A percentile compares a stretch with the other conserved stretches of the same genome.
Evolutionary conservation across 2,888 invertebrate species (phyloP).

Genomic region (Limnephilus lunatus): DNA sequence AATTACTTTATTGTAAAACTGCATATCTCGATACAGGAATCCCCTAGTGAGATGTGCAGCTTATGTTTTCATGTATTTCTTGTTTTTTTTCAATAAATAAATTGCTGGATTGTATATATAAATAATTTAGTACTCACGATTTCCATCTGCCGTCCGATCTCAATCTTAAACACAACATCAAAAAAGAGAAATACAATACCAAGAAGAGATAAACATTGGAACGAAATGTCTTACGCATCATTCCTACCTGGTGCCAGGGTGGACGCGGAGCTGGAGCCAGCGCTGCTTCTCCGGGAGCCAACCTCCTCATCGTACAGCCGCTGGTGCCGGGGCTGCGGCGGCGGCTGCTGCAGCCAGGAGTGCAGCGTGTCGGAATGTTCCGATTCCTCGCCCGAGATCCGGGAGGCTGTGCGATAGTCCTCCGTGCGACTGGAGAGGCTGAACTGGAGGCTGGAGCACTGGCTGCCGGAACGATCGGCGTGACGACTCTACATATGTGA

Average conservation of each 20-base stretch:
- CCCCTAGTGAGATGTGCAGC: too few species aligned
- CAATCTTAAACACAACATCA: constrained; percentile 42
- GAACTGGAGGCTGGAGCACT: constrained; percentile 62
- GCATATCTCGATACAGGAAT: too few species aligned
- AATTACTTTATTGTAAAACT: too few species aligned
- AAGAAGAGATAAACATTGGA: constrained; percentile 71
- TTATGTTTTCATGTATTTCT: too few species aligned
- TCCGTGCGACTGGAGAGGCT: constrained; percentile 62
- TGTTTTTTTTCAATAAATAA: background rate
- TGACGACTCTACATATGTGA: constrained; percentile 61
- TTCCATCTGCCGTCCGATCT: constrained; percentile 9
- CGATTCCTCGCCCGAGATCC: constrained; percentile 55
- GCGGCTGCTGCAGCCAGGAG: constrained; percentile 47
- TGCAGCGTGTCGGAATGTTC: constrained; percentile 57
- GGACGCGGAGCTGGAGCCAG: constrained; percentile 61
- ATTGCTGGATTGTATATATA: background rate
- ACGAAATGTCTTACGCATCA: constrained; percentile 78
- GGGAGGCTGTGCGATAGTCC: constrained; percentile 59
- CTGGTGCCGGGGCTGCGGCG: constrained; percentile 35
- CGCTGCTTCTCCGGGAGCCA: constrained; percentile 66
- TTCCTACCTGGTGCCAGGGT: constrained; percentile 75
- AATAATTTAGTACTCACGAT: constrained; percentile 33
- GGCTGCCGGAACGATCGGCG: constrained; percentile 62
- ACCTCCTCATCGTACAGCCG: constrained; percentile 47
- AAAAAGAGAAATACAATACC: constrained; percentile 46